These are phyloP conservation scores for Dermatemys mawii DNA, from an alignment of 2,113 vertebrate genomes.

Conservation along the genomic window DNA sequence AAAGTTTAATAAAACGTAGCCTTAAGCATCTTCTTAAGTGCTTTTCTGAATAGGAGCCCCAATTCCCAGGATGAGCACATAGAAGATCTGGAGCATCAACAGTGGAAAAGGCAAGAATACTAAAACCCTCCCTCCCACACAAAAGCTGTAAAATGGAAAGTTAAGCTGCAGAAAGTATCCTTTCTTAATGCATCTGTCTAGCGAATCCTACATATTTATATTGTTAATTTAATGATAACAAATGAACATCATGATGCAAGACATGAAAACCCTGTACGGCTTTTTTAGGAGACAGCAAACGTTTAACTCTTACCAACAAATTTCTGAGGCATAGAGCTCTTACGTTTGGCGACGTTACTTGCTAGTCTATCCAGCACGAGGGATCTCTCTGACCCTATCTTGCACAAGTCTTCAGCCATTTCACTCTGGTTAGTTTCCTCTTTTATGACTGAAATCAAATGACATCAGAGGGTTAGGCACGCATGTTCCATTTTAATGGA, in stretches of 20 bases:
- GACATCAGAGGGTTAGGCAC: slow-evolving; percentile 79
- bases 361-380: slow-evolving; percentile 99
- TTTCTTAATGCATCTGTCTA: neutral
- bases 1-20: neutral
- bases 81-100: neutral
- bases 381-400: slow-evolving; percentile 95
- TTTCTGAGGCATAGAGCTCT: slow-evolving; percentile 99
- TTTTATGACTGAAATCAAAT: slow-evolving; percentile 98
- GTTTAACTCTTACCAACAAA: slow-evolving; percentile 98
- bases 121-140: neutral
- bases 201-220: neutral
- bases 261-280: slow-evolving; percentile 12
- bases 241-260: neutral
- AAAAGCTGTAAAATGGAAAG: neutral
- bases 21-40: neutral
- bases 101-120: neutral
- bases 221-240: slow-evolving; percentile 2
- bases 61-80: neutral
- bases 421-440: slow-evolving; percentile 97
- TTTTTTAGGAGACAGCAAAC: slow-evolving; percentile 87
- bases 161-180: neutral
- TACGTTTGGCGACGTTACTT: slow-evolving; percentile 99
- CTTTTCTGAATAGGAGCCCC: neutral
- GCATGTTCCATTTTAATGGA: slow-evolving; percentile 62
- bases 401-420: slow-evolving; percentile 98